Base-by-base conservation (phyloP, 2,113 vertebrate species). In the Lepidothrix coronata region DNA sequence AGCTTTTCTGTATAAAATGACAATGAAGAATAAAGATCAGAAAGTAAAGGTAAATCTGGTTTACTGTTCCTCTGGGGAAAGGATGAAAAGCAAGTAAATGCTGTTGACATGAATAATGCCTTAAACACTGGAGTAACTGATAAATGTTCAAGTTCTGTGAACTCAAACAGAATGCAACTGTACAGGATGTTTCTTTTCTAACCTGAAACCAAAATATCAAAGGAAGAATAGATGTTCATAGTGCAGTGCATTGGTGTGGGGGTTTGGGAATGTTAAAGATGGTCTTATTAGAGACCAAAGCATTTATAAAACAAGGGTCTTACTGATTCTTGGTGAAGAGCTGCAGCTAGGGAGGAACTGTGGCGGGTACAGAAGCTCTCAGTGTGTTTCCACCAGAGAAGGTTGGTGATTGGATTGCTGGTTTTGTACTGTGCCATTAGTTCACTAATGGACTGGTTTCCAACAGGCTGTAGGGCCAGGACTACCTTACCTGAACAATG, bases 21-120 rank as follows among this genome's bases (percentile, higher is more conserved):
- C 80, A 72, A 61, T n/a, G 55, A 68, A 92, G 73, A 95, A 63
- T 91, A 94, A 89, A 91, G 93, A 95, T 95, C 59, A 72, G 76
- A 91, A 96, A 72, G 80, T 82, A 81, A 89, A 95, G 91, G 71
- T 94, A 89, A 94, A 93, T 91, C 63, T 84, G 33, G 66, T 95
- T 91, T 92, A 92, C 52, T 95, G 62, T 57, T 84, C 86, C 73
- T 72, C 65, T 78, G 80, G 70, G 91, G 57, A 87, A 52, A 75
- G 80, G 84, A 91, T 91, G 94, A 91, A 91, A 92, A 92, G 77
- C 68, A 81, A 84, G 70, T 70, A 88, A 91, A 61, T 52, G 52
- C 70, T 87, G 73, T 81, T 96, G 96, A 92, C 73, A 44, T 74
- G 80, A 93, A 41, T 89, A 89, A 92, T 91, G 80, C 80, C 73